Conservation (phyloP, 2,797 vertebrate genomes). For the Rhinogobio ventralis region DNA sequence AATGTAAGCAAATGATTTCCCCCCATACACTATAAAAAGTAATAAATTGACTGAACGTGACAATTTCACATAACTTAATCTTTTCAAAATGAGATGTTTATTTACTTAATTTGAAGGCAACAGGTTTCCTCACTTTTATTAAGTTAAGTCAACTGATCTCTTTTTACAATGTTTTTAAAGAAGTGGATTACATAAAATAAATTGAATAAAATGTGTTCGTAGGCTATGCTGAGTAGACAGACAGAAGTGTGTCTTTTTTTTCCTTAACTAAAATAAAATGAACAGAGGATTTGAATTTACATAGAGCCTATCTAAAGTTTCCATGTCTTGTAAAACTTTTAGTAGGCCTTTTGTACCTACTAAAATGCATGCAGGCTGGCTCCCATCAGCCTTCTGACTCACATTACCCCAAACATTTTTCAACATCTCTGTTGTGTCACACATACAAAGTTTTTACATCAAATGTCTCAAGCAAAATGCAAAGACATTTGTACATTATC, state of each 20-base stretch:
- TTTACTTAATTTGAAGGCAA: too few species aligned
- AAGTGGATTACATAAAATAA: not conserved
- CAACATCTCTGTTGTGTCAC: not conserved
- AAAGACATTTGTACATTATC: slow-evolving; percentile 10
- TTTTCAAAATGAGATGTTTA: too few species aligned
- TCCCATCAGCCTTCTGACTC: not conserved
- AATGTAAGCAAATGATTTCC: not conserved
- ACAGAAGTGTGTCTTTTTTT: not conserved
- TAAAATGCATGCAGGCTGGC: not conserved
- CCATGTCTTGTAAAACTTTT: not conserved
- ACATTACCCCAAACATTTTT: not conserved
- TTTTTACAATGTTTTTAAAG: not conserved
- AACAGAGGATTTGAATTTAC: not conserved
- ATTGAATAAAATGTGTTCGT: not conserved
- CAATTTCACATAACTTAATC: too few species aligned
- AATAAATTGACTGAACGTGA: too few species aligned
- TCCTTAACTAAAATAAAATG: not conserved
- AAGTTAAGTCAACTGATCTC: too few species aligned
- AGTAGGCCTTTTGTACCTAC: not conserved
- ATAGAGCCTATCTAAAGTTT: not conserved
- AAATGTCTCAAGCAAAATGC: not conserved
- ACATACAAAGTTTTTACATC: not conserved
- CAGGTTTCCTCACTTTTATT: too few species aligned
- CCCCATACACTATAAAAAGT: not conserved
- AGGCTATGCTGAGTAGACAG: not conserved